Base-by-base conservation (phyloP, 2,797 vertebrate genomes). In the Microctenopoma stevenorrisi region DNA sequence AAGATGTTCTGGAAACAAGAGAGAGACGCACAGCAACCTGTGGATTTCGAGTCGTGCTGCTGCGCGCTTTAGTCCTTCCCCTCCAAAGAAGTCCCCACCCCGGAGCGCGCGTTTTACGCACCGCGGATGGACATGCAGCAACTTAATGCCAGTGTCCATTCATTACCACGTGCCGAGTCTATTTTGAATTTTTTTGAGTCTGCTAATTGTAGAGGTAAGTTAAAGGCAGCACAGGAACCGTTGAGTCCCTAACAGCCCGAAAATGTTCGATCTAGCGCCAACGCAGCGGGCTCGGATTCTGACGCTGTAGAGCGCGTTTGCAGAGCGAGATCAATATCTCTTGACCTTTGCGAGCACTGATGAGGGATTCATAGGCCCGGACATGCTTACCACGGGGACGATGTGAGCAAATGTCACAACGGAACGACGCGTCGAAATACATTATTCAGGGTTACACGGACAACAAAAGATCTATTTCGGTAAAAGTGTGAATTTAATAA, bases 391-490 rank as follows among this genome's bases (percentile, higher is more conserved):
- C 88, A 22, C 79, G 43, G 87, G 89, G 88, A 88, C 76, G 68
- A 22, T 76, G 77, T 86, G 80, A 85, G 92, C 88, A 94, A 94
- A 94, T 94, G 93, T 93, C 93, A 94, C 58, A 26, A 64, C 68
- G 68, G 61, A 74, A 66, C 54, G 67, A 75, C 67, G 78, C 40
- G 38, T 59, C 2, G 33, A 84, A 58, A 90, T 91, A 81, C 85
- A 94, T 93, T 83, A 94, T 94, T 92, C 91, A 94, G 49, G 65
- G 83, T 81, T 66, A 74, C 56, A 76, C 76, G 62, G 81, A 84
- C 75, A 83, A 83, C 76, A 83, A 67, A 84, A 62, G 76, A 75
- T 69, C 78, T 81, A 88, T 90, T 91, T 82, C 79, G 81, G 82
- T 83, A 71, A 88, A 79, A 65, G 0, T 51, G 54, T 33, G 53